Conservation (phyloP, 2,113 vertebrate species). For the Halichoeres trimaculatus region DNA sequence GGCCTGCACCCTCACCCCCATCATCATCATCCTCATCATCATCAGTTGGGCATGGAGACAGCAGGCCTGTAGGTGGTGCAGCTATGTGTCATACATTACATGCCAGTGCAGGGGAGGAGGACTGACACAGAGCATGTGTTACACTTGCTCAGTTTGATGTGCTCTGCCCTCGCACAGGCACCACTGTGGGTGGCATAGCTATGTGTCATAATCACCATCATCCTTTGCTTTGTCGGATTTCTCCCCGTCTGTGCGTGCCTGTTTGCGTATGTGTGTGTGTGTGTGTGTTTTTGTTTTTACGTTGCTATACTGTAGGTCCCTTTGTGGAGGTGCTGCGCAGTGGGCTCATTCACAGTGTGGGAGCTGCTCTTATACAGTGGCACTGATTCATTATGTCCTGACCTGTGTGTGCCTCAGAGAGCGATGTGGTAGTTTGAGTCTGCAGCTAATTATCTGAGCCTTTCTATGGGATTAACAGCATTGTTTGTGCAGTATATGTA, state of each 20-base stretch:
- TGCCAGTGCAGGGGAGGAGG: conserved; percentile 80
- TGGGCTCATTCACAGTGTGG: conserved; percentile 78
- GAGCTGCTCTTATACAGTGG: conserved; percentile 63
- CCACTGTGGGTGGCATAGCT: conserved; percentile 79
- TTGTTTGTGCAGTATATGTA: neutral
- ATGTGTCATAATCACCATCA: conserved; percentile 82
- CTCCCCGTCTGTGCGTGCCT: conserved; percentile 55
- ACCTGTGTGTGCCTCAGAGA: conserved; percentile 47
- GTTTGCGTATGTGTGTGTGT: conserved; percentile 21
- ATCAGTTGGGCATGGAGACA: conserved; percentile 73
- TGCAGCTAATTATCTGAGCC: conserved; percentile 42
- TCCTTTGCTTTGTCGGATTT: conserved; percentile 72
- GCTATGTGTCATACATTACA: conserved; percentile 81
- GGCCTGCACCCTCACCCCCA: conserved; percentile 10
- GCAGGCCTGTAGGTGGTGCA: conserved; percentile 80
- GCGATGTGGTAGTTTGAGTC: conserved; percentile 25
- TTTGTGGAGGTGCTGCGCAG: conserved; percentile 71
- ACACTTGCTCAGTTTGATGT: conserved; percentile 80
- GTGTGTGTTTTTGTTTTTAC: conserved; percentile 47
- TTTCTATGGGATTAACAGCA: conserved; percentile 2
- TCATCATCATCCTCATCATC: conserved; percentile 15
- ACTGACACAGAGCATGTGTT: conserved; percentile 82
- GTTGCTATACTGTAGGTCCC: conserved; percentile 58
- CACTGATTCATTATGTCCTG: conserved; percentile 70
- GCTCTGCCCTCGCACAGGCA: conserved; percentile 78